These are phyloP conservation scores for Phytoseiulus persimilis DNA, from an alignment of 2,888 invertebrate genomes.

Conservation along the genomic window DNA sequence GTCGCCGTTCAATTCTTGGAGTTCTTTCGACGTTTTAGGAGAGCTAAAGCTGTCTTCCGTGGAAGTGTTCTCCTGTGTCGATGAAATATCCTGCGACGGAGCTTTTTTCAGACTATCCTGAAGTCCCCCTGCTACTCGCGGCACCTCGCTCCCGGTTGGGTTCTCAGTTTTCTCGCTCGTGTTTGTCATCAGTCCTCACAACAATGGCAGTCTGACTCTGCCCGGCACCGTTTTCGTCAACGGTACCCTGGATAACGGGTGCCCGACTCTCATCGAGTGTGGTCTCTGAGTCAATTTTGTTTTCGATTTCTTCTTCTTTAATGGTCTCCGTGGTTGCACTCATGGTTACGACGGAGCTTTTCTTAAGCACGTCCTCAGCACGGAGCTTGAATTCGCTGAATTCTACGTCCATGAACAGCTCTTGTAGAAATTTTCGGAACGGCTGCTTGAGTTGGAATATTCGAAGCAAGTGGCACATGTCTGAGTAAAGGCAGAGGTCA, in stretches of 20 bases:
- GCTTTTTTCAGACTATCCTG: neutral
- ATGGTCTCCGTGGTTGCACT: conserved; percentile 7
- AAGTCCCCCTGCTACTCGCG: neutral
- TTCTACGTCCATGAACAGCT: conserved; percentile 75
- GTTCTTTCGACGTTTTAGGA: neutral
- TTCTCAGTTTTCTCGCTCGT: neutral
- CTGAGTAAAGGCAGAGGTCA: conserved; percentile 84
- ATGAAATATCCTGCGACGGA: neutral
- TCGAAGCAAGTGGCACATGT: conserved; percentile 70
- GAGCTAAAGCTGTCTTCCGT: neutral
- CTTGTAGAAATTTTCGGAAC: conserved; percentile 79
- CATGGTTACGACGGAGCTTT: neutral
- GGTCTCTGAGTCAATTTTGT: neutral
- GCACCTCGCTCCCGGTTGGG: neutral
- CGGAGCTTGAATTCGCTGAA: conserved; percentile 55
- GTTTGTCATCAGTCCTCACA: too few relatives aligned
- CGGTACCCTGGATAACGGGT: neutral
- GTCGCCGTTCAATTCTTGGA: neutral
- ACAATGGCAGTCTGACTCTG: too few relatives aligned
- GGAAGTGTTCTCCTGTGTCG: neutral
- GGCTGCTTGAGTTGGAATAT: conserved; percentile 70
- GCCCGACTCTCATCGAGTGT: neutral
- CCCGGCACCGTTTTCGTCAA: neutral
- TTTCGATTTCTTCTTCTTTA: neutral
- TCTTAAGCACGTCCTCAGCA: conserved; percentile 10